These are phyloP conservation scores for Hydrolagus affinis DNA, from an alignment of 2,113 vertebrate genomes.

Conservation along the genomic window DNA sequence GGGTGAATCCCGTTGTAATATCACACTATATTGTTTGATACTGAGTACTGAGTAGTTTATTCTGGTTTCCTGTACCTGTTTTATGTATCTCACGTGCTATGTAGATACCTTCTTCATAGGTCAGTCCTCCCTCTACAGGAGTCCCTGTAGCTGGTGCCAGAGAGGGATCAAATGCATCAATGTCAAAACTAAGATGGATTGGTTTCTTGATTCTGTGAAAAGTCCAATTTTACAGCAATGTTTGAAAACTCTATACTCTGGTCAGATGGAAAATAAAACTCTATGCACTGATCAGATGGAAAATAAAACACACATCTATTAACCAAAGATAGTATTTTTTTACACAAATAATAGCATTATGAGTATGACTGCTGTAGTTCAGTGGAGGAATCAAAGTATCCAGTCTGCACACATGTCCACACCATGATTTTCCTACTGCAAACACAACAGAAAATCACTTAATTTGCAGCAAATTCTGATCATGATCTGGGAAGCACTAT, in stretches of 20 bases:
- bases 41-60: not conserved
- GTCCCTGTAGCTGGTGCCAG: conserved; percentile 61
- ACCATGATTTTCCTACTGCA: too few species aligned
- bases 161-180: conserved; percentile 59
- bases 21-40: not conserved
- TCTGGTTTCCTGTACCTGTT: conserved; percentile 47
- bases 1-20: not conserved
- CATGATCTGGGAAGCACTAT: too few species aligned
- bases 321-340: too few species aligned
- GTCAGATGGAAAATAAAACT: not conserved
- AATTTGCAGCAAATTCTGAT: too few species aligned
- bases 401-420: too few species aligned
- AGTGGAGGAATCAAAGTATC: too few species aligned
- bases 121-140: conserved; percentile 56
- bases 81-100: conserved; percentile 53
- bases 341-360: too few species aligned
- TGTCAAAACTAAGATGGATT: conserved; percentile 63
- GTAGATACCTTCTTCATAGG: conserved; percentile 59
- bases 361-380: too few species aligned
- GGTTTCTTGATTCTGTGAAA: conserved; percentile 52
- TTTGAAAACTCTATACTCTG: not conserved
- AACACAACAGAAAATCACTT: too few species aligned
- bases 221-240: not conserved
- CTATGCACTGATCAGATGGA: not conserved
- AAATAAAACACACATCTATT: too few species aligned